Base-by-base conservation (phyloP, 2,888 invertebrate genomes). In the Tipula vernalis region DNA sequence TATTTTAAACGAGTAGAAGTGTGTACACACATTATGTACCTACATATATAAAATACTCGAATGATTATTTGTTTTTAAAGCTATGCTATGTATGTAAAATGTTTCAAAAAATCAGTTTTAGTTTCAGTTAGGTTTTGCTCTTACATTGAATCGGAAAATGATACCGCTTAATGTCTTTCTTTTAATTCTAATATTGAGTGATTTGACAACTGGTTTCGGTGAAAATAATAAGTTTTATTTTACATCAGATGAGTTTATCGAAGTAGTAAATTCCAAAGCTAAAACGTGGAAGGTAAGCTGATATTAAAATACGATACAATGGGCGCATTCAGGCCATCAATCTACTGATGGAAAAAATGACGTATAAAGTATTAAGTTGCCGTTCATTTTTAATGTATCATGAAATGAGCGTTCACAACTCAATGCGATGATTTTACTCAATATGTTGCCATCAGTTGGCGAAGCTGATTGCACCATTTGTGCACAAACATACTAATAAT, bases 181-280 rank as follows among this genome's bases (percentile, higher is more conserved):
- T 15, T 57, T n/a, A 15, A 8, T 15, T 1, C 5, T 57, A 57
- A 57, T 57, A 57, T 57, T 57, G 15, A 57, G 51, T 57, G n/a
- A 5, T 57, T 3, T 8, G n/a, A 12, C 51, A 57, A 15, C 0
- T 15, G 5, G 51, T 57, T 57, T 57, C 6, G 8, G 10, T 57
- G 15, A 5, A 15, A 15, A 57, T 15, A 57, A 57, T 57, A 12
- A 88, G 36, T 89, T 90, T 1, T 91, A 94, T 89, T 93, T 94
- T 10, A 92, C 96, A 36, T 95, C 96, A 0, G 94, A 96, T 89
- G 94, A 95, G 86, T 95, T 95, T 90, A 95, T 96, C 88, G 90
- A 94, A 86, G 91, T 93, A 88, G 94, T 97, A 87, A 96, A 96
- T 90, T 90, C 92, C 13, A 91, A 94, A 89, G 93, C 95, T 87